A percentile compares a stretch with the other conserved stretches of the same genome.
Evolutionary conservation across 2,888 invertebrate species (phyloP).

Genomic region (Deilephila porcellus): DNA sequence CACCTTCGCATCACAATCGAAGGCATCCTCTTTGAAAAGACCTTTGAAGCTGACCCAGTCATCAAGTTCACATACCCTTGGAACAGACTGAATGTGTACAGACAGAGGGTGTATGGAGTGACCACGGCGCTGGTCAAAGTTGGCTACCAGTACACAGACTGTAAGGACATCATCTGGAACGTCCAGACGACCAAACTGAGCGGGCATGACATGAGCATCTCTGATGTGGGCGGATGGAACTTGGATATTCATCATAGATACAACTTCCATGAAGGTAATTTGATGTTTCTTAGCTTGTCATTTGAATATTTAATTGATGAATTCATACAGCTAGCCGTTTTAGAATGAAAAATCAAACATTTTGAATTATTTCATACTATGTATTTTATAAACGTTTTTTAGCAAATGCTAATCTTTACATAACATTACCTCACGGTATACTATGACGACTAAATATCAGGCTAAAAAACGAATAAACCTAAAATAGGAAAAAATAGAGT

Average conservation of each 20-base stretch:
- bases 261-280: constrained; percentile 96
- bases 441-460: no score
- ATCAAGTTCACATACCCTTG: constrained; percentile 99
- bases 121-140: constrained; percentile 97
- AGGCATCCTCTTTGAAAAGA: constrained; percentile 96
- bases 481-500: neutral
- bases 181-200: constrained; percentile 97
- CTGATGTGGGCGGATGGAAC: constrained; percentile 99
- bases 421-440: no score
- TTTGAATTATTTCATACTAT: no score
- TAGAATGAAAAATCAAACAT: no score
- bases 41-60: constrained; percentile 97
- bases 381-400: no score
- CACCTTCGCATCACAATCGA: constrained; percentile 97
- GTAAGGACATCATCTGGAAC: constrained; percentile 97
- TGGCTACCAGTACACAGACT: constrained; percentile 97
- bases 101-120: constrained; percentile 98
- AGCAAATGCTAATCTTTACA: no score
- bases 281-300: constrained; percentile 13
- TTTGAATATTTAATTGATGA: no score
- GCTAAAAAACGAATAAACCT: neutral
- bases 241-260: constrained; percentile 98
- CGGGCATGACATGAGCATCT: constrained; percentile 98
- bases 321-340: no score
- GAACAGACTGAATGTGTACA: constrained; percentile 98